A percentile compares a stretch with the other conserved stretches of the same genome.
Evolutionary conservation across 2,888 invertebrate genomes (phyloP).

Genomic region (Archips xylosteana): DNA sequence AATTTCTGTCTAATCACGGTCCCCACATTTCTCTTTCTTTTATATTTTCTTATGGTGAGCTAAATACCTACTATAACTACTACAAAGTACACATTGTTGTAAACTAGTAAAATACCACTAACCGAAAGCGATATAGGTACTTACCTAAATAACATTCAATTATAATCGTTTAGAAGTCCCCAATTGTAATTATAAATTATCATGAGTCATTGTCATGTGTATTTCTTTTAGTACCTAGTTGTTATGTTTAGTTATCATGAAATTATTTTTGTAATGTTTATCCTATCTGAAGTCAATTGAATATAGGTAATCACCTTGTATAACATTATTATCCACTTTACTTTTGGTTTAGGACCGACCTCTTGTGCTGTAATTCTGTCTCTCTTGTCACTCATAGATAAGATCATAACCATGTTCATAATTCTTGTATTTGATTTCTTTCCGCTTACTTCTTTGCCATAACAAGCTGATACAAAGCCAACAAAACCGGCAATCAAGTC

Average conservation of each 20-base stretch:
- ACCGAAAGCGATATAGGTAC: not conserved
- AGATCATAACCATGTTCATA: conserved; percentile 68
- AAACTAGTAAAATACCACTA: not conserved
- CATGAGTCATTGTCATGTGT: conserved; percentile 30
- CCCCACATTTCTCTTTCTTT: not conserved
- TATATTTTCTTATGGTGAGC: not conserved
- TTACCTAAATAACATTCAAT: not conserved
- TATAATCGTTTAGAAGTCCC: conserved; percentile 4
- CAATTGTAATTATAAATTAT: conserved; percentile 11
- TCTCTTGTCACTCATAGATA: conserved; percentile 70
- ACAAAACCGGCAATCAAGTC: conserved; percentile 98
- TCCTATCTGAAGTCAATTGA: conserved; percentile 11
- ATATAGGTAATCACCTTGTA: conserved; percentile 14
- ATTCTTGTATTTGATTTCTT: conserved; percentile 84
- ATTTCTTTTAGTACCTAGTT: conserved; percentile 32
- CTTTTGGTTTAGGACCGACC: conserved; percentile 35
- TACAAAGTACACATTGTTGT: not conserved
- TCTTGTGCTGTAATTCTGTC: conserved; percentile 50
- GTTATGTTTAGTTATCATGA: conserved; percentile 33
- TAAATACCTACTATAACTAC: not conserved
- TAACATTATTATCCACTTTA: conserved; percentile 21
- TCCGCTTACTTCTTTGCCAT: conserved; percentile 85
- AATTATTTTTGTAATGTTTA: conserved; percentile 17
- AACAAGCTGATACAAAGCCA: conserved; percentile 96
- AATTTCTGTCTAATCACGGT: not conserved